These are phyloP conservation scores for Panurus biarmicus DNA, from an alignment of 2,113 vertebrate genomes.

Conservation along the genomic window DNA sequence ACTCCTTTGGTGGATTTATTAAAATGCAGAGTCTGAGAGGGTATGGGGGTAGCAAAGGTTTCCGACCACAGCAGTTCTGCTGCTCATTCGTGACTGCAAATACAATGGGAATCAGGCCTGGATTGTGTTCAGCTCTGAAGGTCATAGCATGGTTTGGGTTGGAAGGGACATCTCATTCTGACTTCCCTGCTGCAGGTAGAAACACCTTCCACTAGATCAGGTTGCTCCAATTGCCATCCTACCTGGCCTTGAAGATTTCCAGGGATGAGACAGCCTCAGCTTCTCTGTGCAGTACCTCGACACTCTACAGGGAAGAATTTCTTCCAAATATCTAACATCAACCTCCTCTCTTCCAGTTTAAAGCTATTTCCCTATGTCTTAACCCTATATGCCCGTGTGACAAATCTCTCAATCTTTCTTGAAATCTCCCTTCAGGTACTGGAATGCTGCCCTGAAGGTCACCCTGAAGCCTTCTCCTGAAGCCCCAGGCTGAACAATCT, in stretches of 20 bases:
- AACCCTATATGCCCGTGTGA: not conserved
- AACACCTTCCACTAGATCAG: not conserved
- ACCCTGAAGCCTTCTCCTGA: not conserved
- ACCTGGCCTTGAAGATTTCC: not conserved
- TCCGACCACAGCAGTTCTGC: not conserved
- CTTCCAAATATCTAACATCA: not conserved
- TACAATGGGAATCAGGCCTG: not conserved
- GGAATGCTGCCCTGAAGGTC: not conserved
- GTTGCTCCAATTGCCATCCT: not conserved
- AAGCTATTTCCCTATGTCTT: not conserved
- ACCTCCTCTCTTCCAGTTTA: not conserved
- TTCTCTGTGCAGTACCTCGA: not conserved
- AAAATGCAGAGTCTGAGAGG: not conserved
- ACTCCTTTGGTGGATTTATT: not conserved
- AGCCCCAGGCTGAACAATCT: not conserved
- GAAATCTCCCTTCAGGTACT: not conserved
- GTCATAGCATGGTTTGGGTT: not conserved
- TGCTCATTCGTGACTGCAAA: not conserved
- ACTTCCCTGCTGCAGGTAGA: not conserved
- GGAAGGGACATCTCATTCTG: not conserved
- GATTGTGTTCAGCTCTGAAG: not conserved
- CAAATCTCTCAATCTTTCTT: not conserved
- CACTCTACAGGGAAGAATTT: not conserved
- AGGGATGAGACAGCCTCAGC: not conserved
- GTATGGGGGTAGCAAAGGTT: accelerated